Evolutionary conservation across 2,113 vertebrate species (phyloP).

Genomic region (Tamias sibiricus): DNA sequence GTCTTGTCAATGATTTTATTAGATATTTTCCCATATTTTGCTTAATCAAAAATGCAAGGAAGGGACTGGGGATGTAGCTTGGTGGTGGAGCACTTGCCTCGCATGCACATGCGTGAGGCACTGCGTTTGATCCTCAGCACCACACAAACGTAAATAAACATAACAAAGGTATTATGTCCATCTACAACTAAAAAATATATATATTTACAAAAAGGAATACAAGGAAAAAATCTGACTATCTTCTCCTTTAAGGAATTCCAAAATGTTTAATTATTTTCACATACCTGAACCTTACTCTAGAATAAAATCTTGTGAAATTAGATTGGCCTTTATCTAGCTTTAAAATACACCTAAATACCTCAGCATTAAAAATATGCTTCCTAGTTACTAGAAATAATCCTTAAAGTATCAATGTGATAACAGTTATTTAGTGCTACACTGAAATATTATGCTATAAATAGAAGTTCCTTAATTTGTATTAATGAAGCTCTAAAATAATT

Average conservation of each 20-base stretch:
- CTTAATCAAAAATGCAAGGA: slow-evolving; percentile 1
- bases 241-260: neutral
- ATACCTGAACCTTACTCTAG: neutral
- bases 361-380: slow-evolving; percentile 20
- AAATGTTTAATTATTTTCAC: neutral
- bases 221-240: neutral
- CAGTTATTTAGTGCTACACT: neutral
- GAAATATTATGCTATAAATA: neutral
- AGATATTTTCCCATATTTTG: neutral
- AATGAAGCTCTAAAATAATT: slow-evolving; percentile 40
- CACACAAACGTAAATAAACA: no score
- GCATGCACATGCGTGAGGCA: no score
- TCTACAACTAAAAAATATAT: no score
- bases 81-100: no score
- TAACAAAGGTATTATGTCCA: no score
- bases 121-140: no score
- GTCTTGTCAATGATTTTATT: neutral
- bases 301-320: neutral
- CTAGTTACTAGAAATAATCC: neutral
- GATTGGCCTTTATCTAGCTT: slow-evolving; percentile 15
- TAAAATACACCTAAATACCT: slow-evolving; percentile 24
- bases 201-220: no score
- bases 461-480: neutral
- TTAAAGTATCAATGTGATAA: neutral
- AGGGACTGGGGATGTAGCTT: no score